phyloP scores from a whole-genome alignment of 2,797 vertebrate species.

The Rhinatrema bivittatum region DNA sequence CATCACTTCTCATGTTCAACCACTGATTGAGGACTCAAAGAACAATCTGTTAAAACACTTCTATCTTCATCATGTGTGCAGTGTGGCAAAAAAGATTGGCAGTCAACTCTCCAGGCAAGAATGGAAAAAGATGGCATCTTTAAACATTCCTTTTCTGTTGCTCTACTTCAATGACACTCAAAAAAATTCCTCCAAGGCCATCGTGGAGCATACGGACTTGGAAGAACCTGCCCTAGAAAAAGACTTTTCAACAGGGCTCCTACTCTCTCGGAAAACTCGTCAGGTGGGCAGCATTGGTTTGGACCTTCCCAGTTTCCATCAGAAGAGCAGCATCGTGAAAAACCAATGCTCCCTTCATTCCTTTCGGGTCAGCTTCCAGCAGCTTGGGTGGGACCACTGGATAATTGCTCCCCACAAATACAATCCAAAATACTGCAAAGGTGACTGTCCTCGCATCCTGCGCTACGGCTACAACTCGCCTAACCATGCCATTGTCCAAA shows the following conservation, averaged over 20 bases:
- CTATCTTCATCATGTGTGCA: slow-evolving; percentile 60
- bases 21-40: slow-evolving; percentile 11
- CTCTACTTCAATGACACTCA: slow-evolving; percentile 74
- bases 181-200: slow-evolving; percentile 9
- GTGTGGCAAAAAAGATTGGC: slow-evolving; percentile 8
- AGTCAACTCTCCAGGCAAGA: slow-evolving; percentile 1
- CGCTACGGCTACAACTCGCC: slow-evolving; percentile 75
- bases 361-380: slow-evolving; percentile 76
- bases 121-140: slow-evolving; percentile 2
- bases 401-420: too few relatives aligned
- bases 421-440: slow-evolving; percentile 83
- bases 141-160: slow-evolving; percentile 72
- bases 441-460: slow-evolving; percentile 71
- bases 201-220: background rate
- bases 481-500: slow-evolving; percentile 89
- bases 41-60: slow-evolving; percentile 50
- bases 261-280: slow-evolving; percentile 44
- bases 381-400: too few relatives aligned
- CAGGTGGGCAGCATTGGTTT: slow-evolving; percentile 49
- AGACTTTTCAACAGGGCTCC: background rate
- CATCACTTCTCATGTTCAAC: slow-evolving; percentile 58
- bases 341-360: slow-evolving; percentile 77
- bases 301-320: slow-evolving; percentile 48
- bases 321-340: slow-evolving; percentile 40
- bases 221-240: background rate